Conservation (phyloP, 2,888 invertebrate species). For the Catonia carolina region DNA sequence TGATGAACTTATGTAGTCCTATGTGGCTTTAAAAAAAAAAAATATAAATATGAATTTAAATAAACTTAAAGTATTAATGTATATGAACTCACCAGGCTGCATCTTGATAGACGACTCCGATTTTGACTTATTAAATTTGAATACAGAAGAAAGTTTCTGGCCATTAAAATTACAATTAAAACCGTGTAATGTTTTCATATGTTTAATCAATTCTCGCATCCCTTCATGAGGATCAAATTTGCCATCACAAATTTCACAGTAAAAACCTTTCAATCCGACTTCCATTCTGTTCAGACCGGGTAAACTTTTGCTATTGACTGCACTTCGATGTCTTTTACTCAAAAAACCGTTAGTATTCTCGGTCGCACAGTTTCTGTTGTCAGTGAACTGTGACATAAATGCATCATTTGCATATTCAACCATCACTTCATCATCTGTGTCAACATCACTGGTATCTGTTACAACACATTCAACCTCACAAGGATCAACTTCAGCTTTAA, state of each 20-base stretch:
- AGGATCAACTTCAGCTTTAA: constrained; percentile 39
- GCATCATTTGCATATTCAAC: constrained; percentile 10
- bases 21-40: too few species aligned
- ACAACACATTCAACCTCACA: constrained; percentile 46
- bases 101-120: background rate
- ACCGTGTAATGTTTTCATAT: constrained; percentile 26
- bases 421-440: constrained; percentile 38
- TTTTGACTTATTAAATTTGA: constrained; percentile 8
- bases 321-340: background rate
- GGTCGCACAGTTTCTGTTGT: background rate
- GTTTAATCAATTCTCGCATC: constrained; percentile 37
- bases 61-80: too few species aligned
- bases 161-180: constrained; percentile 18
- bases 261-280: constrained; percentile 47
- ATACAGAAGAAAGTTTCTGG: background rate
- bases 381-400: background rate
- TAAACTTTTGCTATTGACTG: background rate
- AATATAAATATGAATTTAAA: too few species aligned
- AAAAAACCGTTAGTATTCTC: background rate
- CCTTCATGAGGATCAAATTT: constrained; percentile 45
- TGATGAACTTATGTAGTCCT: too few species aligned
- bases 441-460: constrained; percentile 45
- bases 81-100: constrained; percentile 15
- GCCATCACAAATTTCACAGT: constrained; percentile 50
- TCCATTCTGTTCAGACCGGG: constrained; percentile 37